Evolutionary conservation across 2,113 vertebrate genomes (phyloP).

Genomic region (Psammodynastes pulverulentus): DNA sequence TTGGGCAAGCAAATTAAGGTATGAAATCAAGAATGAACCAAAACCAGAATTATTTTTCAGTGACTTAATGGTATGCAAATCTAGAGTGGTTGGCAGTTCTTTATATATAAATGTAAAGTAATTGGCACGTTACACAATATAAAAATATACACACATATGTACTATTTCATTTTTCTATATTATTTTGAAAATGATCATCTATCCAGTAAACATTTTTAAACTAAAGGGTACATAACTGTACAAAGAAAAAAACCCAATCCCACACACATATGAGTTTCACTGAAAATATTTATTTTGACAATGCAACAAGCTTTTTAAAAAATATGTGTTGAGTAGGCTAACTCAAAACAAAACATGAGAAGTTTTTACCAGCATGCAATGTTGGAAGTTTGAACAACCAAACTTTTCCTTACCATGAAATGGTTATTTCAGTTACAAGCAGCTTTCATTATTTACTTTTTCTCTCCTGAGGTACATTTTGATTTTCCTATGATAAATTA

Average conservation of each 20-base stretch:
- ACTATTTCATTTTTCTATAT: slow-evolving; percentile 10
- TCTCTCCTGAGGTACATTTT: not conserved
- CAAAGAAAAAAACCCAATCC: not conserved
- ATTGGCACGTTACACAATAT: not conserved
- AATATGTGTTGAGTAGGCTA: not conserved
- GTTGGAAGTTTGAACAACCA: not conserved
- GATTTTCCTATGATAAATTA: not conserved
- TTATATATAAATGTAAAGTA: not conserved
- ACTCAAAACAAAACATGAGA: not conserved
- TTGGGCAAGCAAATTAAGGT: not conserved
- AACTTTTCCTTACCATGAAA: not conserved
- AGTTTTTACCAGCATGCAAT: slow-evolving; percentile 4
- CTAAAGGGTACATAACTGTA: not conserved
- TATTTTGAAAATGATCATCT: slow-evolving; percentile 16
- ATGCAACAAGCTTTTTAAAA: not conserved
- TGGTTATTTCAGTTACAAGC: slow-evolving; percentile 13
- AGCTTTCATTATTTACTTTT: not conserved
- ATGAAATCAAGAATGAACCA: not conserved
- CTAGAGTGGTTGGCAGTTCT: not conserved
- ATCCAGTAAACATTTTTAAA: not conserved
- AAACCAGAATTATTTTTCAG: not conserved
- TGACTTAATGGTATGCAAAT: not conserved
- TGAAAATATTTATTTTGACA: not conserved
- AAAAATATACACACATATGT: not conserved
- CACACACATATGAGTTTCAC: not conserved